A percentile compares a stretch with the other conserved stretches of the same genome.
Conservation (phyloP, 2,797 vertebrate genomes). For the Gorsachius magnificus region DNA sequence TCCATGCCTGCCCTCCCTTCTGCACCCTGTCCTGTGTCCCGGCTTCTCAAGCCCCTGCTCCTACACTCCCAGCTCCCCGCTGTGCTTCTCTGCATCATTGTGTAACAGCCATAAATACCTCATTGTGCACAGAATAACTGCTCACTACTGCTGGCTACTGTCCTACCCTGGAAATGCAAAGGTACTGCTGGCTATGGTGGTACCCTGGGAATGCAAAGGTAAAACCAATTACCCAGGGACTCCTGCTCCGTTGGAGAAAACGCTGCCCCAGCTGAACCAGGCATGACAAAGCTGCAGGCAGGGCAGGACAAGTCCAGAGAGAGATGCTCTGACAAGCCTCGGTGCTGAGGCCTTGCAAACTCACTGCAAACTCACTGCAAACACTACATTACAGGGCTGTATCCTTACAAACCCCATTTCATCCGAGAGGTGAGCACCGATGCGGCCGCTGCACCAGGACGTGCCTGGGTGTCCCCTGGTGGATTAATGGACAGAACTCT, state of each 20-base stretch:
- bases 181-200: not conserved
- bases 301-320: not conserved
- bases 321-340: not conserved
- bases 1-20: not conserved
- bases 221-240: not conserved
- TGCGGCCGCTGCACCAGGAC: not conserved
- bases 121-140: too few species aligned
- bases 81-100: not conserved
- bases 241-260: too few species aligned
- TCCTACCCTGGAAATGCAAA: too few species aligned
- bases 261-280: too few species aligned
- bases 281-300: not conserved
- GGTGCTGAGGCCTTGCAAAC: not conserved
- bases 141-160: not conserved
- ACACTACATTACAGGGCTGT: rapidly evolving
- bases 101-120: too few species aligned
- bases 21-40: not conserved
- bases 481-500: not conserved
- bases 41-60: not conserved
- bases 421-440: not conserved
- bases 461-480: not conserved
- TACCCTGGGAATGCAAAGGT: too few species aligned
- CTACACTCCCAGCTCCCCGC: not conserved
- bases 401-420: not conserved
- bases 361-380: not conserved